Percentiles rank a stretch among this genome's conserved stretches.
phyloP scores from a whole-genome alignment of 2,113 vertebrate genomes.

The Istiophorus platypterus region DNA sequence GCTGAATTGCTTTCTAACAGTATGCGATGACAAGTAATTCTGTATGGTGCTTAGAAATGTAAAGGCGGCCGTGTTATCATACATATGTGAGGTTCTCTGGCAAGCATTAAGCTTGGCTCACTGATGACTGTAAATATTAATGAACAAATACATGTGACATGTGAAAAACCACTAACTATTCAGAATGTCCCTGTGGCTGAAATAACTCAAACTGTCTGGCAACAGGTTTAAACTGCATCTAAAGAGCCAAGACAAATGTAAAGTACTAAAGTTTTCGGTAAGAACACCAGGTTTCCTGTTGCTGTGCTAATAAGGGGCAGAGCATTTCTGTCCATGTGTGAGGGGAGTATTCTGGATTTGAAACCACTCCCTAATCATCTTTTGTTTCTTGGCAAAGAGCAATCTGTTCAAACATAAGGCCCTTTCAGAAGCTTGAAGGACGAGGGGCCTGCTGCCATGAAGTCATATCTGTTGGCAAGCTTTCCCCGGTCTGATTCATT shows the following conservation, averaged over 20 bases:
- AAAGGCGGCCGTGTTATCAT: not conserved
- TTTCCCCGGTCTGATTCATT: slow-evolving; percentile 61
- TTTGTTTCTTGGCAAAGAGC: slow-evolving; percentile 79
- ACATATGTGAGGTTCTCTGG: slow-evolving; percentile 8
- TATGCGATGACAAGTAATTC: slow-evolving; percentile 43
- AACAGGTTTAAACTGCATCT: slow-evolving; percentile 14
- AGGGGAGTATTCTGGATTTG: slow-evolving; percentile 65
- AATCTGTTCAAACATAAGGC: slow-evolving; percentile 77
- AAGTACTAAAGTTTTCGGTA: slow-evolving; percentile 37
- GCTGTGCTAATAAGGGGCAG: slow-evolving; percentile 53
- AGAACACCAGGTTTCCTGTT: slow-evolving; percentile 54
- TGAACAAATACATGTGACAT: slow-evolving; percentile 26
- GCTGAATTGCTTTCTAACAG: slow-evolving; percentile 25
- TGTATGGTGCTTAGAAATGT: slow-evolving; percentile 13
- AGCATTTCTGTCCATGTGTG: slow-evolving; percentile 53
- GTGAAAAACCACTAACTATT: slow-evolving; percentile 18
- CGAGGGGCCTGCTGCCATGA: slow-evolving; percentile 70
- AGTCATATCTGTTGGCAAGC: slow-evolving; percentile 82
- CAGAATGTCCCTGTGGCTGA: slow-evolving; percentile 23
- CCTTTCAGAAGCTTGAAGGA: slow-evolving; percentile 74
- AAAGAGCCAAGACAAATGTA: slow-evolving; percentile 34
- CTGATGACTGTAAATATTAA: slow-evolving; percentile 24
- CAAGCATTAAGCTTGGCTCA: slow-evolving; percentile 13
- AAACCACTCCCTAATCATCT: slow-evolving; percentile 76
- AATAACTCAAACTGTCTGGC: slow-evolving; percentile 26